A percentile compares a stretch with the other conserved stretches of the same genome.
phyloP scores from a whole-genome alignment of 1,140 invertebrate species.

The Probaryconus sp. region DNA sequence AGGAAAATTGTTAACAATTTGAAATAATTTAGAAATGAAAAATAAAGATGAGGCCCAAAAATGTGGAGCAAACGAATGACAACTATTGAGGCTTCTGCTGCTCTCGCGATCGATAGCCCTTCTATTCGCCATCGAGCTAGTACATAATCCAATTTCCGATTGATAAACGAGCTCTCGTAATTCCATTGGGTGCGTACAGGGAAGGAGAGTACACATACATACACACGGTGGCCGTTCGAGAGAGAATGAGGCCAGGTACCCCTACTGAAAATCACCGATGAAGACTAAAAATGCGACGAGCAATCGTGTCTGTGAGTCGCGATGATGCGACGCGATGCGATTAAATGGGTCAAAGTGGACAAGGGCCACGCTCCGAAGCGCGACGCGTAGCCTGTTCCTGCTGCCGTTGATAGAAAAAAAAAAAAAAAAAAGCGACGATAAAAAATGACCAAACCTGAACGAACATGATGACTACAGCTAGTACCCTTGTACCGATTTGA shows the following conservation, averaged over 20 bases:
- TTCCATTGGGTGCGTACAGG: conserved; percentile 35
- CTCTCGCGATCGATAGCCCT: conserved; percentile 39
- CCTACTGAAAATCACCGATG: conserved; percentile 37
- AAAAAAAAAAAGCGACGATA: too few relatives aligned
- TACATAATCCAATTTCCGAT: conserved; percentile 59
- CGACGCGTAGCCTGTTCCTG: not conserved
- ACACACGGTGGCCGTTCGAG: not conserved
- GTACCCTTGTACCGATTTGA: too few relatives aligned
- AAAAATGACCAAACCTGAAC: too few relatives aligned
- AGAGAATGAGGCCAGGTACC: conserved; percentile 8
- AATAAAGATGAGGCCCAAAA: too few relatives aligned
- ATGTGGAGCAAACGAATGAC: too few relatives aligned
- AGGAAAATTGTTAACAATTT: too few relatives aligned
- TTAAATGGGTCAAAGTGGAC: not conserved
- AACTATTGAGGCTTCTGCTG: conserved; percentile 9
- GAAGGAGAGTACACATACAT: not conserved
- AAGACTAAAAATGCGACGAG: conserved; percentile 37
- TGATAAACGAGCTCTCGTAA: conserved; percentile 60
- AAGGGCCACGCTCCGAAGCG: not conserved
- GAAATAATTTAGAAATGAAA: too few relatives aligned
- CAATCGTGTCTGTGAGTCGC: not conserved
- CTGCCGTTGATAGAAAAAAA: too few relatives aligned
- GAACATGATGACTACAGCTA: too few relatives aligned
- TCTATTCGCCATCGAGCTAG: conserved; percentile 46
- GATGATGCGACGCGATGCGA: not conserved